Evolutionary conservation across 2,888 invertebrate species (phyloP), one percentile per base, ranked within the genome.

Genomic region (Fragum fragum): DNA sequence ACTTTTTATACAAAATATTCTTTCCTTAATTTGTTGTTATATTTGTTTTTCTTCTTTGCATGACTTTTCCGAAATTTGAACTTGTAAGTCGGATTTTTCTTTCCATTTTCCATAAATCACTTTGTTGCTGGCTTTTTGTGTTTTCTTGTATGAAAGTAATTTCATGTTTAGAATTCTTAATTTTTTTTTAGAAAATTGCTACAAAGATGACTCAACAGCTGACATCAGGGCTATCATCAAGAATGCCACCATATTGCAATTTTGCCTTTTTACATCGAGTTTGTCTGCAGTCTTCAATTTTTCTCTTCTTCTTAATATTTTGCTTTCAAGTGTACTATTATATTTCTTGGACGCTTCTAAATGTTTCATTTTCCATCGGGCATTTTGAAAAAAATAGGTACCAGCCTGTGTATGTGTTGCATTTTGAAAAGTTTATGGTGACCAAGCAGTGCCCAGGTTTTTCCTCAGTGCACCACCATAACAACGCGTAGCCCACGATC

Each of bases 401-500:
- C 70, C 71, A 11, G 71, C 28, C 3, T 26, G 7, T 71, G 53
- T 18, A 1, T 18, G 23, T n/a, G 71, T 71, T 1, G 32, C 36
- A 0, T 73, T 39, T 18, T 26, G 61, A 32, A 42, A 63, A 2
- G 52, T 71, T 23, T 29, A 21, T 11, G 47, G 59, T 16, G 77
- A 81, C 84, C 81, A 78, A n/a, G 47, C 42, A n/a, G 70, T 42
- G 0, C 78, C 82, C 14, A 79, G 32, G 57, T 82, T 82, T 42
- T 66, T 68, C 1, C 76, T 36, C 18, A 82, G 52, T n/a, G 61
- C 76, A 26, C 76, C 79, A 32, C 79, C 79, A 73, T 63, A 73
- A 26, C 79, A 84, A 14, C 84, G 71, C 21, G 73, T 57, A 32
- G 81, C 23, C 78, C 84, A 81, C 7, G 84, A 74, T 32, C 83